Conservation (phyloP, 2,888 invertebrate genomes). For the Yponomeuta plumbellus region DNA sequence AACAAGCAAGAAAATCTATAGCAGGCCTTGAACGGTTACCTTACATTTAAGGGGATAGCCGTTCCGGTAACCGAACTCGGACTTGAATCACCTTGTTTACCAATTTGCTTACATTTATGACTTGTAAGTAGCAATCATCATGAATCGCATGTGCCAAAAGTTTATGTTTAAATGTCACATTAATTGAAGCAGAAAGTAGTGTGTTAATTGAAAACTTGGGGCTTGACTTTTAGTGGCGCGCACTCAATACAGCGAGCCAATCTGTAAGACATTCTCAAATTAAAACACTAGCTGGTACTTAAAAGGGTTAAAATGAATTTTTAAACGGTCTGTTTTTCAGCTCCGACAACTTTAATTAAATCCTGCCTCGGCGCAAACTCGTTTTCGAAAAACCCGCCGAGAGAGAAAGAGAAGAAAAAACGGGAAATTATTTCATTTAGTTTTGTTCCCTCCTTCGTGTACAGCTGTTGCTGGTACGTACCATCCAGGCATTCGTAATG, state of each 20-base stretch:
- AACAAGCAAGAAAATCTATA: too few species aligned
- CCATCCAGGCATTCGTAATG: not conserved
- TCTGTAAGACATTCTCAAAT: conserved; percentile 17
- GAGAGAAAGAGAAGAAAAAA: conserved; percentile 20
- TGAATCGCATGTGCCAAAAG: too few species aligned
- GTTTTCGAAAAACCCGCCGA: conserved; percentile 44
- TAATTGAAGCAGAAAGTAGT: not conserved
- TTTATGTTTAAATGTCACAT: too few species aligned
- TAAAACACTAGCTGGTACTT: conserved; percentile 26
- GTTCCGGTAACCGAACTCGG: too few species aligned
- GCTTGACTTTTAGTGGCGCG: not conserved
- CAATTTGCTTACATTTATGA: too few species aligned
- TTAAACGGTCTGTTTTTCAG: conserved; percentile 43
- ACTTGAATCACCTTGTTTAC: too few species aligned
- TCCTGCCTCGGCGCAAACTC: conserved; percentile 48
- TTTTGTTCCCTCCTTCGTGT: conserved; percentile 22
- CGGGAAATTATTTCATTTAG: conserved; percentile 27
- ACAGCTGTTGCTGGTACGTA: not conserved
- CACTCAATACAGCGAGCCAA: not conserved
- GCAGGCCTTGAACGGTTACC: too few species aligned
- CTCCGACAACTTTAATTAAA: conserved; percentile 61
- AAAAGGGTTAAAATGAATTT: conserved; percentile 58
- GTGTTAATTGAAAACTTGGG: not conserved
- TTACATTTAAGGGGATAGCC: too few species aligned
- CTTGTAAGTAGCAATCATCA: too few species aligned